Evolutionary conservation across 2,888 invertebrate genomes (phyloP).

Genomic region (Amphipyra tragopoginis): DNA sequence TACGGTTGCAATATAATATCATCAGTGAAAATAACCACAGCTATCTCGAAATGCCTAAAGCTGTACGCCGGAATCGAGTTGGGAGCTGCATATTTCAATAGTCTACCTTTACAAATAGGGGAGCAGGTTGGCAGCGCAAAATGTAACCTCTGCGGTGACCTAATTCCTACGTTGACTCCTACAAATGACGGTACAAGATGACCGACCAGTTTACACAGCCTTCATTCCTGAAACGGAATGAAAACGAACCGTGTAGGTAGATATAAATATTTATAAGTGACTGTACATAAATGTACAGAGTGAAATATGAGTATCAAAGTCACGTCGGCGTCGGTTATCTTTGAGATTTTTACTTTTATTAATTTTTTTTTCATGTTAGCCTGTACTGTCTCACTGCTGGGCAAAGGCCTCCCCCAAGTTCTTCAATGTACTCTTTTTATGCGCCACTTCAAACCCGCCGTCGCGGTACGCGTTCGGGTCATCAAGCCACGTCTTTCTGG

Average conservation of each 20-base stretch:
- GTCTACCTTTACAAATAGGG: slow-evolving; percentile 39
- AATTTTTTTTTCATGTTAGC: no score
- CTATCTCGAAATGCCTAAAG: slow-evolving; percentile 8
- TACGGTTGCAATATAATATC: background rate
- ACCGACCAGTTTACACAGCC: slow-evolving; percentile 2
- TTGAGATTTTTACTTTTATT: no score
- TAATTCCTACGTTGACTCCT: slow-evolving; percentile 27
- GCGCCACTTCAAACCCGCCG: no score
- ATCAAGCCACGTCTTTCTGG: no score
- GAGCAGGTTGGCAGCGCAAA: slow-evolving; percentile 13
- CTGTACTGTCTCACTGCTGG: no score
- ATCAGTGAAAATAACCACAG: background rate
- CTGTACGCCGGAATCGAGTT: slow-evolving; percentile 24
- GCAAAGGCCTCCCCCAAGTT: no score
- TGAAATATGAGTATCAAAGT: no score
- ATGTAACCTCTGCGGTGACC: slow-evolving; percentile 42
- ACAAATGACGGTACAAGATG: slow-evolving; percentile 23
- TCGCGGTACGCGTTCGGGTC: no score
- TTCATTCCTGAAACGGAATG: background rate
- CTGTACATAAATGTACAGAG: no score
- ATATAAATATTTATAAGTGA: no score
- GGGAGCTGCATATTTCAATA: slow-evolving; percentile 37
- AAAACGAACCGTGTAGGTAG: background rate
- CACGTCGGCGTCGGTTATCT: no score
- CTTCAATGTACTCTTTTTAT: no score